A percentile compares a stretch with the other conserved stretches of the same genome.
Conservation (phyloP, 2,888 invertebrate species). For the Drosophila seclusa region DNA sequence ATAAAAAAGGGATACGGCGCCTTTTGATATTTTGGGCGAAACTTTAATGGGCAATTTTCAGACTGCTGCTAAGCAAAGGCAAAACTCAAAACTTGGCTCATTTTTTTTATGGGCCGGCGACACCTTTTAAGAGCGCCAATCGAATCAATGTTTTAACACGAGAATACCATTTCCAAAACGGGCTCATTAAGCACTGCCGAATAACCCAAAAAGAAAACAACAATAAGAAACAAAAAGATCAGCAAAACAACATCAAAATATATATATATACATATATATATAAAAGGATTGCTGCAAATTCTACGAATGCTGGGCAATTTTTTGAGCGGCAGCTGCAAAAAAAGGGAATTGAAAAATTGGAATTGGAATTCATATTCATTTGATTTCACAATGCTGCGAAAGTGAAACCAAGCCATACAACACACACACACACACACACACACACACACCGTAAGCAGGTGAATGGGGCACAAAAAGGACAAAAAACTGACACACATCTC, state of each 20-base stretch:
- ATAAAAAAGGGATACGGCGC: constrained; percentile 68
- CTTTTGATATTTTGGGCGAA: constrained; percentile 66
- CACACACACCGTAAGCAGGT: constrained; percentile 17
- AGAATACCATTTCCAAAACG: constrained; percentile 75
- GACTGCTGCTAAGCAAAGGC: constrained; percentile 13
- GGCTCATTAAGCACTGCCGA: constrained; percentile 74
- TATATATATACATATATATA: constrained; percentile 18
- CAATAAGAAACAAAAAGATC: neutral
- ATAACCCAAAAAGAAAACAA: constrained; percentile 37
- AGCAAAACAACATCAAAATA: neutral
- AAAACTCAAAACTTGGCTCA: constrained; percentile 34
- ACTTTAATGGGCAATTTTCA: constrained; percentile 61
- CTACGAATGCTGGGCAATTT: constrained; percentile 62
- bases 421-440: neutral
- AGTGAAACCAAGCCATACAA: constrained; percentile 62
- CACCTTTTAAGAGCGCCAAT: constrained; percentile 81
- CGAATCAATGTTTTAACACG: constrained; percentile 81
- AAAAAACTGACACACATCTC: constrained; percentile 50
- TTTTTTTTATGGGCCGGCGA: constrained; percentile 70
- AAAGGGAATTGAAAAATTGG: constrained; percentile 50
- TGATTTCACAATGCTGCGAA: constrained; percentile 79
- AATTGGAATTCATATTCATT: constrained; percentile 74
- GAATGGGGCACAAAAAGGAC: constrained; percentile 3
- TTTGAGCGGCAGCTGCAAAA: constrained; percentile 65
- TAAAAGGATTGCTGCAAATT: constrained; percentile 59